phyloP scores from a whole-genome alignment of 2,113 vertebrate species.

The Odocoileus hemionus region DNA sequence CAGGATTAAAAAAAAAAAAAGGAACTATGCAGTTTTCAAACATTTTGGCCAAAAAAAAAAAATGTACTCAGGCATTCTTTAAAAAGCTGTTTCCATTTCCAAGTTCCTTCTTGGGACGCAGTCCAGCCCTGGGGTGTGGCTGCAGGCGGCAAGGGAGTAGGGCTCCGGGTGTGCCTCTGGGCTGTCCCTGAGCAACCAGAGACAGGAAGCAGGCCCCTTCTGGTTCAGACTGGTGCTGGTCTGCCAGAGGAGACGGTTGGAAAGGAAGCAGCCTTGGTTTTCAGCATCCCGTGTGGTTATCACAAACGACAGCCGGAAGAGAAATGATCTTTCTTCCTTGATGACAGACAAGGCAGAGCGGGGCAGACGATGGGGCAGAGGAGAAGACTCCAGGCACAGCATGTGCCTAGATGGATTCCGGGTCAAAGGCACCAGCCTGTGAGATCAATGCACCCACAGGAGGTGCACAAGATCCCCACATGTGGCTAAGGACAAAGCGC shows the following conservation, averaged over 20 bases:
- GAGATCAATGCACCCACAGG: fast-evolving
- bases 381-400: background rate
- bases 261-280: background rate
- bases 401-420: fast-evolving
- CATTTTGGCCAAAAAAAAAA: background rate
- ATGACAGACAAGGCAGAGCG: fast-evolving
- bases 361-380: fast-evolving
- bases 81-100: background rate
- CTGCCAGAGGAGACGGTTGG: background rate
- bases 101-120: background rate
- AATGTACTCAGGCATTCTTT: background rate
- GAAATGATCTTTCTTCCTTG: background rate
- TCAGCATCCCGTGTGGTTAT: background rate
- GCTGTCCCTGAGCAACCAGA: background rate
- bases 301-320: background rate
- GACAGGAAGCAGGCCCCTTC: background rate
- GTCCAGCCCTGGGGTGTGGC: background rate
- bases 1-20: background rate
- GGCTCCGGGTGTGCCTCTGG: background rate
- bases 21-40: background rate
- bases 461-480: background rate
- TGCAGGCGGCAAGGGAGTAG: background rate
- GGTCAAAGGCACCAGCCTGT: fast-evolving
- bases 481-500: background rate
- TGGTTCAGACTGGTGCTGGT: background rate